Evolutionary conservation across 2,113 vertebrate genomes (phyloP).

Genomic region (Nycticorax nycticorax): DNA sequence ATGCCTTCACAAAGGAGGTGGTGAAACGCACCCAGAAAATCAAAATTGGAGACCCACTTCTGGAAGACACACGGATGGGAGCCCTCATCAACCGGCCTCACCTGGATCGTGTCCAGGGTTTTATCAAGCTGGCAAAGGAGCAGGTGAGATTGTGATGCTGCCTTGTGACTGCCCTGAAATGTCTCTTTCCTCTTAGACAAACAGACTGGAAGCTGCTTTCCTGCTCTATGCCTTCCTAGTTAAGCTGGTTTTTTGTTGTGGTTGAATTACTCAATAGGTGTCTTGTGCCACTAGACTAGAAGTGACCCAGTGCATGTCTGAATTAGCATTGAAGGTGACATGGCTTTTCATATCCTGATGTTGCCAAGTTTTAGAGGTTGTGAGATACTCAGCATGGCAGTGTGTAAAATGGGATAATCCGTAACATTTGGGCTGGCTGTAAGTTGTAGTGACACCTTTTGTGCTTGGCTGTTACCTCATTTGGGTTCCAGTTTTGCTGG

Average conservation of each 20-base stretch:
- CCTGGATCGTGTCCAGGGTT: slow-evolving; percentile 88
- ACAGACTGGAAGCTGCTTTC: background rate
- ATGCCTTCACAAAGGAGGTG: slow-evolving; percentile 86
- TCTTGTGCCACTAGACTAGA: background rate
- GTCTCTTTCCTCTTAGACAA: background rate
- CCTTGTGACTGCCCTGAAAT: background rate
- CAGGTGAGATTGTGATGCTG: slow-evolving; percentile 76
- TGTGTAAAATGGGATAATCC: background rate
- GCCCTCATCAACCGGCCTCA: slow-evolving; percentile 89
- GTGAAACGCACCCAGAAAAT: slow-evolving; percentile 89
- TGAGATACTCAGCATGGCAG: background rate
- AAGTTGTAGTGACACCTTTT: background rate
- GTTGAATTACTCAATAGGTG: background rate
- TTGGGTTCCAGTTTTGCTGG: background rate
- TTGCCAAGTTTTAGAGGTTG: background rate
- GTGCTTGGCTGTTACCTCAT: rapidly evolving
- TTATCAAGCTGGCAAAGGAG: slow-evolving; percentile 83
- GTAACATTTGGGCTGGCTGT: background rate
- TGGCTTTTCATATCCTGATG: background rate
- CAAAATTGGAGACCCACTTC: slow-evolving; percentile 87
- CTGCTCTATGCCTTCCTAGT: background rate
- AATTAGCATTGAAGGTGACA: background rate
- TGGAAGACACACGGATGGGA: slow-evolving; percentile 90
- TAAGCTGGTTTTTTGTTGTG: background rate
- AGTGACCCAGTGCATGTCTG: background rate